Evolutionary conservation across 2,888 invertebrate genomes (phyloP), one percentile per base, ranked within the genome.

Genomic region (Troides aeacus): DNA sequence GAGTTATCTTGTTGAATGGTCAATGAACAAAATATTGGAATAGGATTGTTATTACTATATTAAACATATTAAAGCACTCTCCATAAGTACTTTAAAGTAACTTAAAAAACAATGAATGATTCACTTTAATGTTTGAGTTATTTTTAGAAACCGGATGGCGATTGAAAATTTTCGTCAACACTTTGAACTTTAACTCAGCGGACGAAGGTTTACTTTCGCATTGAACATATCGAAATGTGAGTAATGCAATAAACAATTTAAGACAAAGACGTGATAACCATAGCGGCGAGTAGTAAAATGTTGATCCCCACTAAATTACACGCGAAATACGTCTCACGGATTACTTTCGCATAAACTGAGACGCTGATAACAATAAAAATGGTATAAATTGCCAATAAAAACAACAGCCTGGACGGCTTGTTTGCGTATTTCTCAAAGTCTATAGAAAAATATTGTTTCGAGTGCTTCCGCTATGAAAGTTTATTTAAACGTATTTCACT

Each of bases 281-380:
- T 81, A 71, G 77, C 78, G 80, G 81, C 80, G 71, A 74, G 80
- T 73, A 76, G 73, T 84, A 83, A 86, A 85, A 81, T 39, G 46
- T 71, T 74, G 69, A 74, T 74, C 74, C 75, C 66, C 71, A 75
- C 77, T 80, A 84, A 84, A 86, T 84, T 82, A 79, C 80, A 71
- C 69, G 71, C 71, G 74, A 72, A 79, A 81, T 78, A 76, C 76
- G 75, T 70, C 64, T 71, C 72, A 46, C 64, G 80, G 81, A 85
- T 84, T 84, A 83, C 79, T 74, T 72, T 73, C 74, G 74, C 80
- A 75, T 81, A 79, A 79, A 81, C 72, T 74, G 73, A 76, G 76
- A 80, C 78, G 74, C 68, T 62, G 61, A 60, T 62, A 72, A 70
- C 66, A 67, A 65, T 72, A 69, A 71, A 69, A 71, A 42, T 46